Evolutionary conservation across 2,113 vertebrate genomes (phyloP).

Genomic region (Callorhinus ursinus): DNA sequence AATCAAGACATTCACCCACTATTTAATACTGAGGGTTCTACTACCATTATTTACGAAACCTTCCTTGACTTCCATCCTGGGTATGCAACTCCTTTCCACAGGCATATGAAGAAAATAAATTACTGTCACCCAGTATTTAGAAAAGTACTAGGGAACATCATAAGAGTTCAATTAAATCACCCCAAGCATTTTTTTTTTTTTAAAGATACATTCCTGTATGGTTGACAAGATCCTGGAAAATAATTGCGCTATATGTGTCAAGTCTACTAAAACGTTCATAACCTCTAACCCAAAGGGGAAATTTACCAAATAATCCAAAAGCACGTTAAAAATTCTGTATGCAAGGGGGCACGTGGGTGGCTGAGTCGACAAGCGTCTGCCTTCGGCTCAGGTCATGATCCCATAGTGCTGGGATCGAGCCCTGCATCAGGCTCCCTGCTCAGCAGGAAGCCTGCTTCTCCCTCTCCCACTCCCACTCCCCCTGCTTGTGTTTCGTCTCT

Average conservation of each 20-base stretch:
- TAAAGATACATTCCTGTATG: background rate
- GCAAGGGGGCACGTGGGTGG: no score
- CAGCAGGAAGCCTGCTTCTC: no score
- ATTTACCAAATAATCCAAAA: background rate
- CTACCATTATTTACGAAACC: background rate
- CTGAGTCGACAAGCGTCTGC: no score
- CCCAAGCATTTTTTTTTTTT: background rate
- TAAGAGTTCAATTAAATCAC: background rate
- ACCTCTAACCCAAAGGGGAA: background rate
- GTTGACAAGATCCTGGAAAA: background rate
- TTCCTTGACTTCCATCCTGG: background rate
- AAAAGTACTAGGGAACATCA: background rate
- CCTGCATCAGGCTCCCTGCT: no score
- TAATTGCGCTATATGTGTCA: background rate
- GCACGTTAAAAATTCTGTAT: background rate
- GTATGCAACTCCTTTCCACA: background rate
- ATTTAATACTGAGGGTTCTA: background rate
- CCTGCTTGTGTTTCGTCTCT: background rate
- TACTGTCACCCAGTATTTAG: background rate
- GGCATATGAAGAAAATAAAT: background rate
- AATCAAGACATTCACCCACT: background rate
- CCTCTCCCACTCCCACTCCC: no score
- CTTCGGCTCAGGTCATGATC: no score
- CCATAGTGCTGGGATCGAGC: no score
- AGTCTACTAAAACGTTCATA: background rate